Evolutionary conservation across 2,113 vertebrate genomes (phyloP), one percentile per base, ranked within the genome.

Genomic region (Cyanistes caeruleus): DNA sequence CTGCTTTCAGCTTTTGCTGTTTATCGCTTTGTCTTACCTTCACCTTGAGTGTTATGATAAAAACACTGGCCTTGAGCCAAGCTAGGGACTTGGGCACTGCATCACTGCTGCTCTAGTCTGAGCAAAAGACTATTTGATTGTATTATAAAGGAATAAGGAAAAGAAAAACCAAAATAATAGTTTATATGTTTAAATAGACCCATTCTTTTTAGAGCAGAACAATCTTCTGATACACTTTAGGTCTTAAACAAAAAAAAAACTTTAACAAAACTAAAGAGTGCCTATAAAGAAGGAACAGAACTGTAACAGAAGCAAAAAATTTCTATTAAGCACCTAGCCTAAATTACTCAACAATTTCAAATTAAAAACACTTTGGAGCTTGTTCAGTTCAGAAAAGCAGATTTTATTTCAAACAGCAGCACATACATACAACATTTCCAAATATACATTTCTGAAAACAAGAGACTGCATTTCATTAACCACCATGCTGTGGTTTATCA

Each of bases 361-460:
- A 63, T 30, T 5, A 64, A 64, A 63, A 37, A 55, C 15, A 44
- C 14, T 31, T 25, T 16, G 5, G 13, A 77, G 25, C 6, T 87
- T 0, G 0, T 63, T 68, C 20, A 13, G 33, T 72, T 90, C 58
- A 83, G 62, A 90, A 93, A 79, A 88, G 67, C 33, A 76, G 43
- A 53, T 90, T 95, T 91, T 93, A 94, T 93, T 96, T 84, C 52
- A 33, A 90, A 72, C 67, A 79, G 53, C 41, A 95, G 82, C 67
- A 85, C 59, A 65, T 35, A 81, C 77, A 48, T 73, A 85, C 16
- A 83, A 51, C 25, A 93, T 58, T 80, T 85, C 70, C 68, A 58
- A 94, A 93, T 79, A 96, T 51, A 91, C 58, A 76, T 48, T 77
- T 62, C 53, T 72, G 24, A 75, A 74, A 89, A 77, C 24, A 78